Evolutionary conservation across 1,140 invertebrate genomes (phyloP).

Genomic region (Plectrocnemia conspersa): DNA sequence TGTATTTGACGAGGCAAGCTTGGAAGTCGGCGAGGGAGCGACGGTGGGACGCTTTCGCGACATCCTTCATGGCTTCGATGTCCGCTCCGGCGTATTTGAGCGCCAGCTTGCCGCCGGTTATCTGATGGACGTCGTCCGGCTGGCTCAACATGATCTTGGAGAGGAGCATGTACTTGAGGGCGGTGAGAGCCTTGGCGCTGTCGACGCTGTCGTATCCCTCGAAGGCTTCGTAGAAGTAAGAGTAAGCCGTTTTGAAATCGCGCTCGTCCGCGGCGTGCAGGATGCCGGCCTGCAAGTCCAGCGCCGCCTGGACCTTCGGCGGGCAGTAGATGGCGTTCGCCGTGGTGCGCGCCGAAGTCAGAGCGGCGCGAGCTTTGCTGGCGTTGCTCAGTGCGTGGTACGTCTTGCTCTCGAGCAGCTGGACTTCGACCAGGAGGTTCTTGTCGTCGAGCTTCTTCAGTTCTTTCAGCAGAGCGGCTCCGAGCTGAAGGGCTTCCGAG

Average conservation of each 20-base stretch:
- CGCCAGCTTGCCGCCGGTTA: conserved; percentile 94
- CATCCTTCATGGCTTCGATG: conserved; percentile 96
- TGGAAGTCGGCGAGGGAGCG: conserved; percentile 96
- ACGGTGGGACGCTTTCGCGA: conserved; percentile 93
- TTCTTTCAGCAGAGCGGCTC: conserved; percentile 84
- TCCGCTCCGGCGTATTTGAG: conserved; percentile 94
- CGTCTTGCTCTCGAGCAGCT: conserved; percentile 96
- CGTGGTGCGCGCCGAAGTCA: conserved; percentile 97
- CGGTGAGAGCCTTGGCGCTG: conserved; percentile 83
- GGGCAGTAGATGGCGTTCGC: conserved; percentile 99
- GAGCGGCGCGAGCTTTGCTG: conserved; percentile 92
- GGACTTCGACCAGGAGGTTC: conserved; percentile 94
- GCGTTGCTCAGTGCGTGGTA: conserved; percentile 97
- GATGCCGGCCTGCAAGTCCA: conserved; percentile 97
- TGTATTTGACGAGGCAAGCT: conserved; percentile 77
- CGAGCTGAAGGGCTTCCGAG: conserved; percentile 77
- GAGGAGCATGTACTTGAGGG: conserved; percentile 97
- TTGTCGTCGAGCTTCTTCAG: conserved; percentile 99
- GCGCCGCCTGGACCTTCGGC: conserved; percentile 93
- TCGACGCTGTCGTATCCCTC: conserved; percentile 98
- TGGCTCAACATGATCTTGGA: conserved; percentile 97
- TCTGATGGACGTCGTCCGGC: conserved; percentile 93
- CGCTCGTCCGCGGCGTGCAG: conserved; percentile 98
- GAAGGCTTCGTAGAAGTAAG: conserved; percentile 99
- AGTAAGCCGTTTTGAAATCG: conserved; percentile 99